A percentile compares a stretch with the other conserved stretches of the same genome.
Conservation (phyloP, 2,888 invertebrate species). For the Caenorhabditis drosophilae region DNA sequence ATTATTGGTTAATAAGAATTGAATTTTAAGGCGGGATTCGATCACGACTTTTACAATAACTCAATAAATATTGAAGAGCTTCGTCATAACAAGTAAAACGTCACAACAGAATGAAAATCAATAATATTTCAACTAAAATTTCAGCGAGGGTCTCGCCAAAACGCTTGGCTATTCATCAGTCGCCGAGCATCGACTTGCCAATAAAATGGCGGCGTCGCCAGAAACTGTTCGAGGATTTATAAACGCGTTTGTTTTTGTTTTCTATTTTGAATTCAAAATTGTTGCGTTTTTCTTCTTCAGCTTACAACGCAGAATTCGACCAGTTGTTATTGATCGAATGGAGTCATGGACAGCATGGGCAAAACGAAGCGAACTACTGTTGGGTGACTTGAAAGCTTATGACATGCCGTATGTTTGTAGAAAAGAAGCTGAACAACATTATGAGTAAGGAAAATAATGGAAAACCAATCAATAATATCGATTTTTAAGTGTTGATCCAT, state of each 20-base stretch:
- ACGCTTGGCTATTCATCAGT: conserved; percentile 61
- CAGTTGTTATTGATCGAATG: conserved; percentile 64
- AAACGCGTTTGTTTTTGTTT: conserved; percentile 52
- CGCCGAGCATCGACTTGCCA: conserved; percentile 63
- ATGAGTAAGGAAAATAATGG: conserved; percentile 48
- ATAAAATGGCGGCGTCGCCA: conserved; percentile 67
- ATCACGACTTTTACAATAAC: conserved; percentile 65
- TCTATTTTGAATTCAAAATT: background rate
- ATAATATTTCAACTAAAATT: conserved; percentile 10
- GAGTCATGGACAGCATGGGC: conserved; percentile 63
- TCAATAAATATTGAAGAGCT: conserved; percentile 67
- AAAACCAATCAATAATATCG: background rate
- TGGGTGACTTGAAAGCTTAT: conserved; percentile 45
- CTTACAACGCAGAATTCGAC: conserved; percentile 58
- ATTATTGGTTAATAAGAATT: background rate
- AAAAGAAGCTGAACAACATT: conserved; percentile 64
- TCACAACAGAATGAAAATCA: background rate
- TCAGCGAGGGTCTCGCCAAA: conserved; percentile 64
- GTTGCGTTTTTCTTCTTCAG: conserved; percentile 29
- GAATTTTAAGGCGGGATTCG: conserved; percentile 42
- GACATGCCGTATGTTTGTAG: conserved; percentile 66
- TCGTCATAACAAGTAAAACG: conserved; percentile 60
- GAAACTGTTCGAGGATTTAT: conserved; percentile 66
- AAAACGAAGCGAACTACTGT: conserved; percentile 52
- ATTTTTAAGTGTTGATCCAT: conserved; percentile 55